Conservation (phyloP, 2,113 vertebrate genomes). For the Tichodroma muraria region DNA sequence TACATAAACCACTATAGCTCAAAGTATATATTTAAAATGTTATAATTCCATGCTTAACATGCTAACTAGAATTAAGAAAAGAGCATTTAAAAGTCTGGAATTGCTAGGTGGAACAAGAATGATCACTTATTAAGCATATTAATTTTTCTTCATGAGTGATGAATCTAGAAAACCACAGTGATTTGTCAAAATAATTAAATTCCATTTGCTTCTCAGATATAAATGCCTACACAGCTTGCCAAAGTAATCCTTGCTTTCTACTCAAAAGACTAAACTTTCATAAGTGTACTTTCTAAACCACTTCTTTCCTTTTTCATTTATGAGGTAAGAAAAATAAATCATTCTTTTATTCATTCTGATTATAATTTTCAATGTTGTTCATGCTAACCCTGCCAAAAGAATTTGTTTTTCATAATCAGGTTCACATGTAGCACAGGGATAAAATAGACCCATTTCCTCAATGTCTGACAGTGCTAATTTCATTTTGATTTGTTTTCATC, state of each 20-base stretch:
- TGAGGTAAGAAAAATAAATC: not conserved
- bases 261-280: not conserved
- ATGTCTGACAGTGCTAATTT: not conserved
- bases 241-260: not conserved
- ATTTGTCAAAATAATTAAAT: slow-evolving; percentile 50
- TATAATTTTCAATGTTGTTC: not conserved
- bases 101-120: slow-evolving; percentile 1
- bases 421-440: not conserved
- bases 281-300: not conserved
- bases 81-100: not conserved
- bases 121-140: slow-evolving; percentile 13
- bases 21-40: not conserved
- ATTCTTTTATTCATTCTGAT: not conserved
- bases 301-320: not conserved
- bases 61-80: slow-evolving; percentile 16
- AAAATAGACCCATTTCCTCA: not conserved
- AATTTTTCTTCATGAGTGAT: slow-evolving; percentile 27
- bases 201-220: slow-evolving; percentile 37
- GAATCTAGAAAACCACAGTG: slow-evolving; percentile 22
- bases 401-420: not conserved
- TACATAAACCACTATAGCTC: not conserved
- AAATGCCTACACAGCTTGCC: not conserved
- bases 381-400: not conserved
- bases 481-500: not conserved
- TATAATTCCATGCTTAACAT: not conserved